phyloP scores from a whole-genome alignment of 2,797 vertebrate species.

The Galaxias olidus region DNA sequence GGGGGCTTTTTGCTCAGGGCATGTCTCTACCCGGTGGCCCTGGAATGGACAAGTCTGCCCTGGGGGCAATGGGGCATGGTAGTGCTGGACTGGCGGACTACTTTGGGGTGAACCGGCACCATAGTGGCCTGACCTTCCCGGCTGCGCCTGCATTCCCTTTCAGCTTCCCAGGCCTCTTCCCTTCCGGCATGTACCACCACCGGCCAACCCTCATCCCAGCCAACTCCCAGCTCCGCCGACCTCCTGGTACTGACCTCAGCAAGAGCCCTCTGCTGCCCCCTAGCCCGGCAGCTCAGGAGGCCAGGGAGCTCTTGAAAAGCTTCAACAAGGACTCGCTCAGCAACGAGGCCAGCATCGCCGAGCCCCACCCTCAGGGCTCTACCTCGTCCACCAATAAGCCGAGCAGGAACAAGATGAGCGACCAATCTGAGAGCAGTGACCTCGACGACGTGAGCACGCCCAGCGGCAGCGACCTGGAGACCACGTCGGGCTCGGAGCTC shows the following conservation, averaged over 20 bases:
- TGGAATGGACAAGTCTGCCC: conserved; percentile 92
- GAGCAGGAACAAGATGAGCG: conserved; percentile 86
- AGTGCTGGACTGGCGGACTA: conserved; percentile 95
- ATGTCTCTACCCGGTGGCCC: conserved; percentile 92
- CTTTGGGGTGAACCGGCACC: conserved; percentile 96
- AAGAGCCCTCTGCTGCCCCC: conserved; percentile 90
- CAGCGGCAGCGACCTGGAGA: conserved; percentile 97
- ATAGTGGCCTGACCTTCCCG: conserved; percentile 94
- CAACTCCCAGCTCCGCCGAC: conserved; percentile 89
- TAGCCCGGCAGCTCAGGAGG: conserved; percentile 87
- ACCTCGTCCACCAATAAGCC: conserved; percentile 84
- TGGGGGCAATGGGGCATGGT: conserved; percentile 91
- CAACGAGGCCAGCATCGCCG: conserved; percentile 78
- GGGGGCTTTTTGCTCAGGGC: conserved; percentile 96
- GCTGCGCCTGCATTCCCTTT: conserved; percentile 95
- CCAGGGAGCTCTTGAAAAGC: conserved; percentile 92
- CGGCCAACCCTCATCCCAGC: conserved; percentile 92
- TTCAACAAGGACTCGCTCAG: conserved; percentile 87
- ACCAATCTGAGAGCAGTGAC: conserved; percentile 97
- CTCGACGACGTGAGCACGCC: conserved; percentile 97
- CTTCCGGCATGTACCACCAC: conserved; percentile 97
- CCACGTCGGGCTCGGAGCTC: conserved; percentile 97
- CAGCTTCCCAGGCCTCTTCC: conserved; percentile 97
- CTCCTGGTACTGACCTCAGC: conserved; percentile 69
- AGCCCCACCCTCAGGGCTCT: conserved; percentile 81